Base-by-base conservation (phyloP, 37 sponge, comb jelly and placozoan species). In the Tethya wilhelma region DNA sequence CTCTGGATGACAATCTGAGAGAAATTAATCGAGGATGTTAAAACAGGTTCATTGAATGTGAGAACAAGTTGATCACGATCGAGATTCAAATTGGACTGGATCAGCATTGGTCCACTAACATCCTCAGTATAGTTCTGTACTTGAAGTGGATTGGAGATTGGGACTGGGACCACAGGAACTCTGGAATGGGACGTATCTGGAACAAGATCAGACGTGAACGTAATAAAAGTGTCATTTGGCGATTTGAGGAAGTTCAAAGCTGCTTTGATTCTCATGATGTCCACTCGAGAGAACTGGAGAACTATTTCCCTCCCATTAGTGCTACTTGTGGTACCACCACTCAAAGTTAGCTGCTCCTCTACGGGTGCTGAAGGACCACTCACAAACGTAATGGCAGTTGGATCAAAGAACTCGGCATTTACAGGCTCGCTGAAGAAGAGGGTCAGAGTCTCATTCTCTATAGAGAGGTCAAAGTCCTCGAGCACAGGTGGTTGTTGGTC, bases 381-480 rank as follows among this genome's bases (percentile, higher is more conserved):
- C 33, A 82, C 85, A 12, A 90, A 64, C 39, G 88, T 71, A 19
- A 96, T 65, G 3, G 76, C 88, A 28, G 69, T 68, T 43, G 85
- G 85, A 59, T 86, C 69, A 20, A 93, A 43, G 20, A 63, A 83
- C 45, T 81, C 79, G 20, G 69, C 70, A 46, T 84, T 59, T 4
- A 96, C 97, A 44, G 97, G 97, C 49, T 96, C 93, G 78, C 39
- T 86, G 73, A 93, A 96, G 63, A 78, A 90, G 43, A 96, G 69
- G 32, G 86, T 87, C 34, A 96, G 30, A 3, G 83, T 85, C 12
- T 67, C 83, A 25, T 85, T 41, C 49, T 93, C 72, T n/a, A 96
- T 56, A n/a, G 97, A 96, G 26, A 96, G 28, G 67, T 93, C 90
- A 63, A 93, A 96, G 73, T 84, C 75, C 57, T 84, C 71, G 23